Base-by-base conservation (phyloP, 2,113 vertebrate genomes). In the Serinus canaria region DNA sequence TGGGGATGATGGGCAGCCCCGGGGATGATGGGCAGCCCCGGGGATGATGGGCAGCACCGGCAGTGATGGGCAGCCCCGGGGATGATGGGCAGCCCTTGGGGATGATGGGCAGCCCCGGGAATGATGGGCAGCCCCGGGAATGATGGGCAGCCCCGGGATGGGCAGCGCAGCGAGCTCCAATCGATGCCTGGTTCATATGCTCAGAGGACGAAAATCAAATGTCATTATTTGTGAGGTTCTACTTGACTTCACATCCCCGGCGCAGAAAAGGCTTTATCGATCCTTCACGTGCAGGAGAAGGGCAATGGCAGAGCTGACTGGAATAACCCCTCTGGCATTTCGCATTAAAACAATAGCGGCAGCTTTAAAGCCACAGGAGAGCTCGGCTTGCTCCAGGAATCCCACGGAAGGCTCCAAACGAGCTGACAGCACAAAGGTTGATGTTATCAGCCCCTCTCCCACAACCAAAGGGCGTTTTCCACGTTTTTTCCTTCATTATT, bases 171-270 rank as follows among this genome's bases (percentile, higher is more conserved):
- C 27, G 12, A 74, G 93, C 59, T 53, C 62, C 77, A 83, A 98
- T 99, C 98, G 97, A 99, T 99, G 97, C 96, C 97, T 72, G 96
- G 93, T 98, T 98, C 98, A 83, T 94, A 95, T 39, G 98, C 97
- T 92, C 96, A 47, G 52, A 96, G 95, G 80, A 76, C 89, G 92
- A 64, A 98, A 98, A 98, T 98, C 98, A 98, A 98, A 98, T 95
- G 97, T 97, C 98, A 98, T 99, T 98, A 99, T 98, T 98, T 97
- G 98, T 95, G 97, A 98, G 98, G 98, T 98, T 99, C 98, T 98
- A 98, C 98, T 98, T 98, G 98, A 98, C 98, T 98, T 98, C 98
- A 98, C 98, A 98, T 97, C 98, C 98, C 97, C 98, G 97, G 97
- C 88, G 96, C 98, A 98, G 98, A 98, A 97, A 97, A 98, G 98